Conservation (phyloP, 2,113 vertebrate species). For the Macheiramphus alcinus region DNA sequence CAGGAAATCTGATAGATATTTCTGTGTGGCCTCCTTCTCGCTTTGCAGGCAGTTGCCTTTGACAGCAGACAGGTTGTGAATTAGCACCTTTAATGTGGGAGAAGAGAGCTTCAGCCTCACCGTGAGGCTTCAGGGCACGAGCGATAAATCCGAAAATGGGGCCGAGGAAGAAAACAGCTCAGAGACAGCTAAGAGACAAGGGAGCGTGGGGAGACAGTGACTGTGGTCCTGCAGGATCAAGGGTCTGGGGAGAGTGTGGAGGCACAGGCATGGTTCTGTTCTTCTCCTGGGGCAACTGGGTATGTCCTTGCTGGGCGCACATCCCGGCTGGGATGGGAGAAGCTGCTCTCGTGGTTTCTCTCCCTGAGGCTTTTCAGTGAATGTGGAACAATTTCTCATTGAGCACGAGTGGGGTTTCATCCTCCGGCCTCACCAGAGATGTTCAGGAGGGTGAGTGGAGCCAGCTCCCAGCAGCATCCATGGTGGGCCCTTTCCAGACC, state of each 20-base stretch:
- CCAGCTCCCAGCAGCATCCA: not conserved
- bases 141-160: not conserved
- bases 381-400: fast-evolving
- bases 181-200: not conserved
- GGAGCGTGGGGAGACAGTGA: fast-evolving
- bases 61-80: not conserved
- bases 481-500: not conserved
- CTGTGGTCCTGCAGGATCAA: not conserved
- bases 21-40: not conserved
- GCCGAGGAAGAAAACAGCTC: not conserved
- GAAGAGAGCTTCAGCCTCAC: not conserved
- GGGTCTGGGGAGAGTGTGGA: not conserved
- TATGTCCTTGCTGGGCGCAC: fast-evolving
- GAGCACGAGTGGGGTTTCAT: not conserved
- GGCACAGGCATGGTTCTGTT: fast-evolving
- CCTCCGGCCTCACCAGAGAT: not conserved
- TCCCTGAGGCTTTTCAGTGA: not conserved
- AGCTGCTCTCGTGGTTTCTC: not conserved
- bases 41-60: not conserved
- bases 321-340: not conserved
- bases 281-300: not conserved
- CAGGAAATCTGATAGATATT: not conserved
- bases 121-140: not conserved
- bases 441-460: not conserved
- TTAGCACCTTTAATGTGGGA: not conserved